These are phyloP conservation scores for Jaculus jaculus DNA, from an alignment of 2,113 vertebrate genomes.

Conservation along the genomic window DNA sequence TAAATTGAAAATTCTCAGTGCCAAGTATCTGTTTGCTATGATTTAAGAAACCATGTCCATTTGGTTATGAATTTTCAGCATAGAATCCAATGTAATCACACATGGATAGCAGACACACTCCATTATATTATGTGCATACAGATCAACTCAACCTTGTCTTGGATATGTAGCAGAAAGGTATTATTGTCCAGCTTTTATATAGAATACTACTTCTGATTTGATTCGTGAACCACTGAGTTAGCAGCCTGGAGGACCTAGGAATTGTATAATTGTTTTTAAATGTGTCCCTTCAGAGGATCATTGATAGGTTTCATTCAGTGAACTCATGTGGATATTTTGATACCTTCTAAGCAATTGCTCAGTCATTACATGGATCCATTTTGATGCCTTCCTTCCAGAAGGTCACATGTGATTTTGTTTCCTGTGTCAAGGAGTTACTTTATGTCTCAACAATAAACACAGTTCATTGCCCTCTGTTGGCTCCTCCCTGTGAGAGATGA, in stretches of 20 bases:
- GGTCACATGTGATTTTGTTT: not conserved
- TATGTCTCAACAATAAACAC: not conserved
- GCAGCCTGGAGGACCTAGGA: not conserved
- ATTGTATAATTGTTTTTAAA: not conserved
- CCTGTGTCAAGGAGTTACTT: not conserved
- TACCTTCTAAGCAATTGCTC: not conserved
- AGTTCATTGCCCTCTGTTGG: not conserved
- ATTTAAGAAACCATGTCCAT: not conserved
- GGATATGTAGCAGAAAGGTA: not conserved
- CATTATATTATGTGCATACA: not conserved
- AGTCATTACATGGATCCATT: not conserved
- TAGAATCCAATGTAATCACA: conserved; percentile 21
- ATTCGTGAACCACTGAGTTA: not conserved
- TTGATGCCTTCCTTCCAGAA: not conserved
- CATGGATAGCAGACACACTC: not conserved
- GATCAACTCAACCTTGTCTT: not conserved
- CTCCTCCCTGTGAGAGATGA: not conserved
- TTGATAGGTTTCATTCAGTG: not conserved
- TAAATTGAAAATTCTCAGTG: conserved; percentile 1
- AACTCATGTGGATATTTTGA: not conserved
- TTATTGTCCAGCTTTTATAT: not conserved
- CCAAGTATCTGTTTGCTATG: not conserved
- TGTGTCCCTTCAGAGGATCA: not conserved
- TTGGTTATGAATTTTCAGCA: not conserved
- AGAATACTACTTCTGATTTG: conserved; percentile 31